Evolutionary conservation across 2,797 vertebrate species (phyloP).

Genomic region (Schizothorax lantsangensis): DNA sequence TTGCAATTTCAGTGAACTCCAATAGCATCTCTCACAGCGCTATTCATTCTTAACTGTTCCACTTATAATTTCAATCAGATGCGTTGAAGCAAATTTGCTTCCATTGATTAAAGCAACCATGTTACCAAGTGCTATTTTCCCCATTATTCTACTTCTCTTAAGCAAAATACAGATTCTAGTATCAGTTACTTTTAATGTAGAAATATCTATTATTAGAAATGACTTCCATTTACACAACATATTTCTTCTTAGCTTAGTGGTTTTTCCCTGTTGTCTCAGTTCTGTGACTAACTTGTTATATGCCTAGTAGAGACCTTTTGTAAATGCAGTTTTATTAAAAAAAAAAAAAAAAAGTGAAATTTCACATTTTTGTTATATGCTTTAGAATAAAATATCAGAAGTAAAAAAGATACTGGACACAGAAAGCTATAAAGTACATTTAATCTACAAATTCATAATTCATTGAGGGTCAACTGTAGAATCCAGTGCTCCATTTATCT

Average conservation of each 20-base stretch:
- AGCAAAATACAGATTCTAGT: not conserved
- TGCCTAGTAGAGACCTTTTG: not conserved
- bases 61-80: slow-evolving; percentile 5
- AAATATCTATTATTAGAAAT: not conserved
- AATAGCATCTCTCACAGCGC: not conserved
- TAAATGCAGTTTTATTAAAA: too few relatives aligned
- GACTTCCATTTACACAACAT: not conserved
- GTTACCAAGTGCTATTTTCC: not conserved
- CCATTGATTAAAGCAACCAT: slow-evolving; percentile 18
- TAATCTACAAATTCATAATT: not conserved
- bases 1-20: slow-evolving; percentile 11
- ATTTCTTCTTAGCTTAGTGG: not conserved
- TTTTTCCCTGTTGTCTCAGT: too few relatives aligned
- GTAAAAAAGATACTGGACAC: too few relatives aligned
- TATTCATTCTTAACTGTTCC: slow-evolving; percentile 21
- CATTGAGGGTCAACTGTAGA: not conserved
- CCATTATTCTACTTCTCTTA: not conserved
- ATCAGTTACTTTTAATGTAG: not conserved
- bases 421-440: not conserved
- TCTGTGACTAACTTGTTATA: not conserved
- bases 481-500: not conserved
- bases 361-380: not conserved
- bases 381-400: not conserved
- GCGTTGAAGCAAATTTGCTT: not conserved
- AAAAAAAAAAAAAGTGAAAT: not conserved